phyloP scores from a whole-genome alignment of 2,888 invertebrate genomes.

The Dolomedes plantarius region DNA sequence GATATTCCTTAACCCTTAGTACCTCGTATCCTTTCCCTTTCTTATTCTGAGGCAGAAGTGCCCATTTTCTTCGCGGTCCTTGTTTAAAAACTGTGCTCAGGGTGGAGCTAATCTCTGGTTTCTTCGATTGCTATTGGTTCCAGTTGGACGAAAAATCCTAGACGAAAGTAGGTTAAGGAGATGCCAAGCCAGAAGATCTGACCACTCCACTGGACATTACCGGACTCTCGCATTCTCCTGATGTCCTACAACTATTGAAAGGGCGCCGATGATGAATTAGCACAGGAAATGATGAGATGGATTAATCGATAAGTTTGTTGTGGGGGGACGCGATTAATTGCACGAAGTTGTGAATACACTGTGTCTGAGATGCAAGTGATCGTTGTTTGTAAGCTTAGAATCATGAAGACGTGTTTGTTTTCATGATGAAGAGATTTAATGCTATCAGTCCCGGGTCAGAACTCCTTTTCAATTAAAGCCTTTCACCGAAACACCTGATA shows the following conservation, averaged over 20 bases:
- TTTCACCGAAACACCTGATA: not conserved
- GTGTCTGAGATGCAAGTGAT: too few relatives aligned
- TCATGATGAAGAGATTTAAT: not conserved
- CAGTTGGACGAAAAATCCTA: not conserved
- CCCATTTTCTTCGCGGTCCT: not conserved
- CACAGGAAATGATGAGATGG: not conserved
- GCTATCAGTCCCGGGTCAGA: not conserved
- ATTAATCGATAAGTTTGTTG: not conserved
- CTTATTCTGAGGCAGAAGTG: not conserved
- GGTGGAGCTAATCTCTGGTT: not conserved
- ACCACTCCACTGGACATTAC: not conserved
- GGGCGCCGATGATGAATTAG: not conserved
- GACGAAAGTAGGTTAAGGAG: slow-evolving; percentile 8
- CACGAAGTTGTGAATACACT: not conserved
- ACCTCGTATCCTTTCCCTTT: not conserved
- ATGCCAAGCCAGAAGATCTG: not conserved
- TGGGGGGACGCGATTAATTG: not conserved
- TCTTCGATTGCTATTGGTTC: not conserved
- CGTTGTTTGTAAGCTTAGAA: not conserved
- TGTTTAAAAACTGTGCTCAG: not conserved
- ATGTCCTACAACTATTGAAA: not conserved
- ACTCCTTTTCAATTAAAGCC: not conserved
- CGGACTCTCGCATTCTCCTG: not conserved
- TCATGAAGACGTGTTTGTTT: not conserved
- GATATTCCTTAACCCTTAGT: not conserved